Evolutionary conservation across 2,113 vertebrate species (phyloP), one percentile per base, ranked within the genome.

Genomic region (Macrotus californicus): DNA sequence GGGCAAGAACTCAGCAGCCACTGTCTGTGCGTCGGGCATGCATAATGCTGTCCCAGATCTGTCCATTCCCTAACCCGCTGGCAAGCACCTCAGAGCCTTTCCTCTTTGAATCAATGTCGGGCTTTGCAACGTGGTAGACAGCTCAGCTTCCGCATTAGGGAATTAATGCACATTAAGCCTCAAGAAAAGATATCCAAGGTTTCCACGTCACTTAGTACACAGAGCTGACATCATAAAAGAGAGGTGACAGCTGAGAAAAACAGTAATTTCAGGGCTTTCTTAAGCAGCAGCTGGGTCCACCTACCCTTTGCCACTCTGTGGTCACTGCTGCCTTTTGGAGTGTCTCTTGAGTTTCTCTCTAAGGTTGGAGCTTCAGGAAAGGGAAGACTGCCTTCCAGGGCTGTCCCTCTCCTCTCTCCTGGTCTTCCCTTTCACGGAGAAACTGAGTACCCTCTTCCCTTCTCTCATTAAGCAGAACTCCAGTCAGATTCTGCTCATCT

Each of bases 31-130:
- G 1, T 54, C 56, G 72, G 29, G 8, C 5, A 5, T 41, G 52
- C 43, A 6, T 77, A 69, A 36, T 36, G 18, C 81, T 70, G 5
- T 87, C 26, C 79, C 52, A 50, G 41, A 52, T 56, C 54, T 0
- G 0, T 43, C 76, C 48, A 26, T 73, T 34, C 39, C 5, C 82
- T 95, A 67, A 77, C 46, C 36, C 29, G 7, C 34, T 61, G n/a
- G 13, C 31, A 94, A 66, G 50, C 14, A 4, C 67, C 13, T 29
- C 52, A 41, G 89, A 72, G 19, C 39, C 48, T 90, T 59, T 59
- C 50, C 22, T 96, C 41, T 96, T 59, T 84, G 84, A 95, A 67
- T 82, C 92, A 34, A 72, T 48, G 31, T 85, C 66, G 67, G 85
- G 34, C 72, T 89, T 73, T n/a, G 46, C 0, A 0, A 36, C 41